Conservation (phyloP, 2,888 invertebrate genomes). For the Muscina levida region DNA sequence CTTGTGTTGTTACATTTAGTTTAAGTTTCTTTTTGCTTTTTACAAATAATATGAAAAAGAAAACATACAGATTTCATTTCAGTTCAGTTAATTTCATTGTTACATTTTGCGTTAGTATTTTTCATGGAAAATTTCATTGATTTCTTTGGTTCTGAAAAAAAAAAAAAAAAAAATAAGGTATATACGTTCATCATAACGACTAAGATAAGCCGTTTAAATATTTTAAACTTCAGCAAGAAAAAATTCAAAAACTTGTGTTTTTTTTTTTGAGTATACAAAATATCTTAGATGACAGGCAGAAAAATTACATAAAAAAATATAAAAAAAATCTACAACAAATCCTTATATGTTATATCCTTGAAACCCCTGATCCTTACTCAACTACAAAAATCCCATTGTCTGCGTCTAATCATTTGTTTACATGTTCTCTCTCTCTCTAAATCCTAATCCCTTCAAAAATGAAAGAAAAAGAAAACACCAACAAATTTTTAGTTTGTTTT, state of each 20-base stretch:
- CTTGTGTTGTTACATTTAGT: neutral
- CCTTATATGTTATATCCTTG: slow-evolving; percentile 63
- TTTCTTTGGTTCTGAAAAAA: slow-evolving; percentile 38
- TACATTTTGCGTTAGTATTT: slow-evolving; percentile 17
- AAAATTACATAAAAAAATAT: slow-evolving; percentile 66
- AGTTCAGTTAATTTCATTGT: slow-evolving; percentile 14
- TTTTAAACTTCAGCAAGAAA: slow-evolving; percentile 5
- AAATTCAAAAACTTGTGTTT: slow-evolving; percentile 50
- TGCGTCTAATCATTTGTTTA: slow-evolving; percentile 89
- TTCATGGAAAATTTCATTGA: slow-evolving; percentile 37
- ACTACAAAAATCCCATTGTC: slow-evolving; percentile 85
- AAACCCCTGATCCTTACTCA: slow-evolving; percentile 74
- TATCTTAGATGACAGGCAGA: slow-evolving; percentile 60
- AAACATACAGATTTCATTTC: slow-evolving; percentile 42
- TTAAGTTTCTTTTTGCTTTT: slow-evolving; percentile 69
- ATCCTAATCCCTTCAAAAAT: slow-evolving; percentile 52
- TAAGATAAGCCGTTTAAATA: neutral
- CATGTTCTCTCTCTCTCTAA: slow-evolving; percentile 67
- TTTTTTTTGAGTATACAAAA: too few relatives aligned
- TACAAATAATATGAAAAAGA: slow-evolving; percentile 63
- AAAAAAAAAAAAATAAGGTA: slow-evolving; percentile 65
- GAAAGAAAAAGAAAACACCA: slow-evolving; percentile 32
- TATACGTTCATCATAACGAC: slow-evolving; percentile 22
- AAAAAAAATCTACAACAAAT: slow-evolving; percentile 52
- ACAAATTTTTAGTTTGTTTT: slow-evolving; percentile 47